Evolutionary conservation across 2,113 vertebrate species (phyloP), one percentile per base, ranked within the genome.

Genomic region (human (Homo sapiens)): DNA sequence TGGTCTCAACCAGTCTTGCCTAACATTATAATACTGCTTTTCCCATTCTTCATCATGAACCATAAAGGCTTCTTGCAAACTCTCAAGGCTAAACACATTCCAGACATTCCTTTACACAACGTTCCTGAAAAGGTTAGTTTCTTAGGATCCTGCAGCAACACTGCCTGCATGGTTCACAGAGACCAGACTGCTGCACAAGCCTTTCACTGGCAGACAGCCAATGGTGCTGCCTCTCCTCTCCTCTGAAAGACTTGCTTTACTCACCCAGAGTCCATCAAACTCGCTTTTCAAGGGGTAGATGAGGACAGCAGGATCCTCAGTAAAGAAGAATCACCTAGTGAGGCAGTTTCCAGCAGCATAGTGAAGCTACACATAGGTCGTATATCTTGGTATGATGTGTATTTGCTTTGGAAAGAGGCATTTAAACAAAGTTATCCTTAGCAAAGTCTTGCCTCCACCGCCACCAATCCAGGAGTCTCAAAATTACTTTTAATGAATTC

Each of bases 371-470:
- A 91, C 97, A 94, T 59, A 92, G 57, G 32, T 59, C 96, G 89
- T 97, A n/a, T 94, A 76, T 96, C 92, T 97, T 98, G 95, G 97
- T 96, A n/a, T 76, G 73, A 89, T 40, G 45, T 35, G 81, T 97
- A 50, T 93, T 97, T 97, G 96, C 95, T 93, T 97, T 97, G 96
- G 93, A 97, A 96, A 96, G 52, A 66, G 64, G 61, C 20, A 76
- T 94, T 96, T 92, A 94, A 90, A 96, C 79, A 66, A 96, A 97
- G 38, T 95, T 97, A 96, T 86, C 93, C 96, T 96, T 88, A 96
- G 92, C 70, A 95, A 91, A 96, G 75, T 84, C 76, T 92, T 72
- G 35, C 45, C 45, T 59, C 88, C 75, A 18, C 86, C 45, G 25
- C 25, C 7, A 93, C 66, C 66, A 76, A 68, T 48, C 81, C 59